Evolutionary conservation across 2,888 invertebrate genomes (phyloP).

Genomic region (Acanthosoma haemorrhoidale): DNA sequence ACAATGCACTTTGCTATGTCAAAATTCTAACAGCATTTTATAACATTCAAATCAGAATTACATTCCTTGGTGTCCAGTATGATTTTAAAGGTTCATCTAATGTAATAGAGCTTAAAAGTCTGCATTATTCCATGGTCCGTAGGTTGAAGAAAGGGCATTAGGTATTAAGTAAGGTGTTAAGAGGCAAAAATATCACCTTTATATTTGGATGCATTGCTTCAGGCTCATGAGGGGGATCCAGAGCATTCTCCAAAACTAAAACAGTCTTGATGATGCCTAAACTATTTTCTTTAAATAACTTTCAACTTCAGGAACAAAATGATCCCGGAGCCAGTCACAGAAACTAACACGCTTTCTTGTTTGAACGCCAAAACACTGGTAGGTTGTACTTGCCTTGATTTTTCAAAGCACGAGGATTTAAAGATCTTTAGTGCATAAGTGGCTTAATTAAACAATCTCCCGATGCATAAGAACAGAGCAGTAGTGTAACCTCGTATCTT

Average conservation of each 20-base stretch:
- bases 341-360: neutral
- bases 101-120: neutral
- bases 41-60: slow-evolving; percentile 42
- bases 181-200: neutral
- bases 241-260: neutral
- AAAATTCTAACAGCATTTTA: no score
- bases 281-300: neutral
- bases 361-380: no score
- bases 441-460: no score
- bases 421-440: no score
- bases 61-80: neutral
- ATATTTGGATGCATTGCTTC: neutral
- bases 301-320: neutral
- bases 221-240: neutral
- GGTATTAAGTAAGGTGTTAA: neutral
- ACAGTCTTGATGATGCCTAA: neutral
- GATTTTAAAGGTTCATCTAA: neutral
- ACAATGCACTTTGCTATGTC: no score
- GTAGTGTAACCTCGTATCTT: no score
- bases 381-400: no score
- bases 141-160: neutral
- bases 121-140: neutral
- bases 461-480: no score
- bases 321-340: neutral
- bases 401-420: no score